Evolutionary conservation across 2,113 vertebrate species (phyloP).

Genomic region (Oreotrochilus melanogaster): DNA sequence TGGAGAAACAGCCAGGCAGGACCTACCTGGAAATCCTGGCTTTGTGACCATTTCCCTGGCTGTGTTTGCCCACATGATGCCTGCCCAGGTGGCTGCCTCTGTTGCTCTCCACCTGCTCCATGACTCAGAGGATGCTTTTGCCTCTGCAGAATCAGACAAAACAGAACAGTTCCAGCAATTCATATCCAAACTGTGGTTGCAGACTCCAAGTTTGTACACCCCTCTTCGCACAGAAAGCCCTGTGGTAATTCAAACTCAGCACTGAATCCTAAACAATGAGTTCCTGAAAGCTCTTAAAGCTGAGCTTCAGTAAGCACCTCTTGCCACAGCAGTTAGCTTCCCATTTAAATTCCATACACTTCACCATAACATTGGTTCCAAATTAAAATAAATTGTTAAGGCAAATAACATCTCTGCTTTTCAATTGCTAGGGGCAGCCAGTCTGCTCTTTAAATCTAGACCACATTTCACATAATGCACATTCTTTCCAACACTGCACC

Average conservation of each 20-base stretch:
- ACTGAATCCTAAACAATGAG: neutral
- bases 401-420: neutral
- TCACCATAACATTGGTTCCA: neutral
- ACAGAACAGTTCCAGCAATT: neutral
- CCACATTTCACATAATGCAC: neutral
- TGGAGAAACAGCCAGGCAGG: neutral
- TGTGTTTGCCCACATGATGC: neutral
- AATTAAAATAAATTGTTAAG: neutral
- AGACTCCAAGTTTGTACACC: neutral
- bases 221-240: neutral
- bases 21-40: neutral
- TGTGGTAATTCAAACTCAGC: neutral
- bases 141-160: neutral
- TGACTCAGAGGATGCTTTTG: neutral
- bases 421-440: neutral
- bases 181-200: neutral
- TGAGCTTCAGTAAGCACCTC: neutral
- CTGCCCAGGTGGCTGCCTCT: neutral
- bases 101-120: neutral
- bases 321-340: neutral
- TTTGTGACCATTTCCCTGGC: neutral
- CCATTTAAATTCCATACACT: conserved; percentile 2
- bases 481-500: neutral
- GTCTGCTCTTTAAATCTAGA: neutral
- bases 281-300: neutral